Evolutionary conservation across 1,140 invertebrate species (phyloP).

Genomic region (Aplysia californica): DNA sequence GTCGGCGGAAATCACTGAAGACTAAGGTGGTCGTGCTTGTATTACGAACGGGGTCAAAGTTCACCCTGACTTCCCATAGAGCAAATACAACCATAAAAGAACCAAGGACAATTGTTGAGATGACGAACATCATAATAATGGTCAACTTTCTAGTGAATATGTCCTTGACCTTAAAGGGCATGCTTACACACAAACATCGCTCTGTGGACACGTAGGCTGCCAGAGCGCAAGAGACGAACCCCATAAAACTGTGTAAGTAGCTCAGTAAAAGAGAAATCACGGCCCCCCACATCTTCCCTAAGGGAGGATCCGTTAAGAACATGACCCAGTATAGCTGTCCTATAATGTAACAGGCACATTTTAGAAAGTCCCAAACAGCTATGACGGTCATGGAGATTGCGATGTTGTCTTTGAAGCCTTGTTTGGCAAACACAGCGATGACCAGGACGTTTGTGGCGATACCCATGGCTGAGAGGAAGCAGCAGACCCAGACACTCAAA

Average conservation of each 20-base stretch:
- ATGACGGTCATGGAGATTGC: slow-evolving; percentile 2
- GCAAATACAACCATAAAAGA: background rate
- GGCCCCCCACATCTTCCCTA: background rate
- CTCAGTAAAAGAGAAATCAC: background rate
- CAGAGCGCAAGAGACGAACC: background rate
- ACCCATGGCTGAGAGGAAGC: background rate
- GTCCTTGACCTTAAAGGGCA: slow-evolving; percentile 1
- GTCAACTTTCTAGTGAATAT: background rate
- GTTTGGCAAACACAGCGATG: background rate
- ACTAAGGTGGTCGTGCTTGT: background rate
- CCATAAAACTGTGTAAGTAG: background rate
- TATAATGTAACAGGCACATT: background rate
- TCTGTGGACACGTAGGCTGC: background rate
- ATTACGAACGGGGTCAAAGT: background rate
- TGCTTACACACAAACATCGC: background rate
- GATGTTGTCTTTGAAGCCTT: slow-evolving; percentile 13
- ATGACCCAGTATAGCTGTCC: background rate
- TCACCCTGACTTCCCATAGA: background rate
- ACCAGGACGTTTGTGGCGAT: slow-evolving; percentile 3
- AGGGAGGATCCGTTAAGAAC: background rate
- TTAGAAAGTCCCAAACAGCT: slow-evolving; percentile 3
- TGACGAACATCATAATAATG: background rate
- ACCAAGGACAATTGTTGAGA: background rate
- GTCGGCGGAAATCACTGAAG: background rate
- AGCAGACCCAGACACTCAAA: background rate